phyloP scores from a whole-genome alignment of 2,113 vertebrate genomes.

The Pseudorhombus dupliciocellatus region DNA sequence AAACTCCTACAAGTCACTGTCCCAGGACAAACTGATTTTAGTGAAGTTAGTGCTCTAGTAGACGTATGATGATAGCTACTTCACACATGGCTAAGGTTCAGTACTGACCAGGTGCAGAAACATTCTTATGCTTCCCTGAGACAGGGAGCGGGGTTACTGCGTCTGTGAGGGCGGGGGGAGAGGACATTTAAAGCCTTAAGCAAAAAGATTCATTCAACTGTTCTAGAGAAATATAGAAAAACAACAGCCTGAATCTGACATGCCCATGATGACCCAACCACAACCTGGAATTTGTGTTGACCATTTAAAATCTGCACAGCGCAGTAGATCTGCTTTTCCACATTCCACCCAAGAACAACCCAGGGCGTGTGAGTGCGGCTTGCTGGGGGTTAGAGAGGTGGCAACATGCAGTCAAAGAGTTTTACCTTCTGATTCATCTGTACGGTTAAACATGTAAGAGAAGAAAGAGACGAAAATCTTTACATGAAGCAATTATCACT shows the following conservation, averaged over 20 bases:
- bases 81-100: constrained; percentile 25
- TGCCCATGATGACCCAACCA: constrained; percentile 17
- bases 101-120: constrained; percentile 67
- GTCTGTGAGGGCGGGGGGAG: constrained; percentile 46
- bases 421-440: constrained; percentile 99
- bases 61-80: background rate
- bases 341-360: constrained; percentile 17
- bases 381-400: constrained; percentile 34
- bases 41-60: constrained; percentile 56
- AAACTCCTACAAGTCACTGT: constrained; percentile 26
- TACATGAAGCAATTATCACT: constrained; percentile 47
- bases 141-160: constrained; percentile 48
- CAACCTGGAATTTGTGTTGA: constrained; percentile 5
- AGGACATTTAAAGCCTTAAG: constrained; percentile 37
- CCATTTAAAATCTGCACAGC: background rate
- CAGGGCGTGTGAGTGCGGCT: constrained; percentile 29
- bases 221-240: constrained; percentile 1
- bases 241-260: constrained; percentile 18
- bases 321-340: constrained; percentile 13
- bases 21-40: constrained; percentile 31
- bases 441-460: constrained; percentile 85
- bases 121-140: constrained; percentile 62
- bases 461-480: constrained; percentile 82
- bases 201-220: constrained; percentile 32
- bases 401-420: constrained; percentile 77